Evolutionary conservation across 2,888 invertebrate species (phyloP).

Genomic region (Heliconius ismenius): DNA sequence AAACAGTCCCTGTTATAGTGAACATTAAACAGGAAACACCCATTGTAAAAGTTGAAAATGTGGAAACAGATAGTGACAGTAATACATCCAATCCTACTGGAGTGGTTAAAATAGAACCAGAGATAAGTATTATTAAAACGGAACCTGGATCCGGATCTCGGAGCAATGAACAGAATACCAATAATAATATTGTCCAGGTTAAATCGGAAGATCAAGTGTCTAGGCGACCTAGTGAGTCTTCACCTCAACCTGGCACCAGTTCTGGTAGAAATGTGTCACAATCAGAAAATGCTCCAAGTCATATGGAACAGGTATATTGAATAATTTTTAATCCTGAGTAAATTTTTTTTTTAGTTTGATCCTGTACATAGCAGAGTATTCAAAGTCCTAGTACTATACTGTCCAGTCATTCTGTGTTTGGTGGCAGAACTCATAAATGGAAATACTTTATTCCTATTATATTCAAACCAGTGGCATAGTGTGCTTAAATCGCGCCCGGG

Average conservation of each 20-base stretch:
- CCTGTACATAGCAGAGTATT: neutral
- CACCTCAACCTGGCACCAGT: conserved; percentile 73
- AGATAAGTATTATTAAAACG: conserved; percentile 54
- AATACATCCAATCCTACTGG: conserved; percentile 38
- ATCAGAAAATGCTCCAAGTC: conserved; percentile 44
- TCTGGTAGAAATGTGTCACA: conserved; percentile 52
- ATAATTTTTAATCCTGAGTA: neutral
- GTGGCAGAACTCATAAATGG: too few species aligned
- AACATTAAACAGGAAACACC: conserved; percentile 66
- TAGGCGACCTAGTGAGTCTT: conserved; percentile 49
- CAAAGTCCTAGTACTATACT: too few species aligned
- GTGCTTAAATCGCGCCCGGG: too few species aligned
- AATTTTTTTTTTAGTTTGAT: neutral
- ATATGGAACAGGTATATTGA: conserved; percentile 15
- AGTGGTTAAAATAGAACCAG: conserved; percentile 58
- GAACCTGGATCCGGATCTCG: conserved; percentile 52
- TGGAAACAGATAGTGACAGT: conserved; percentile 22
- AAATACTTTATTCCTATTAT: too few species aligned
- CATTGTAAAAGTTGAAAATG: conserved; percentile 54
- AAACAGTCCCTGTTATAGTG: conserved; percentile 40
- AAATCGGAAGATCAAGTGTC: conserved; percentile 55
- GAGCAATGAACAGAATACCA: conserved; percentile 42
- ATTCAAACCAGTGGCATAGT: too few species aligned
- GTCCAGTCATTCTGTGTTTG: too few species aligned
- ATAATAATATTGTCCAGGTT: conserved; percentile 52